Base-by-base conservation (phyloP, 2,113 vertebrate genomes). In the Greenwoodochromis staneri region DNA sequence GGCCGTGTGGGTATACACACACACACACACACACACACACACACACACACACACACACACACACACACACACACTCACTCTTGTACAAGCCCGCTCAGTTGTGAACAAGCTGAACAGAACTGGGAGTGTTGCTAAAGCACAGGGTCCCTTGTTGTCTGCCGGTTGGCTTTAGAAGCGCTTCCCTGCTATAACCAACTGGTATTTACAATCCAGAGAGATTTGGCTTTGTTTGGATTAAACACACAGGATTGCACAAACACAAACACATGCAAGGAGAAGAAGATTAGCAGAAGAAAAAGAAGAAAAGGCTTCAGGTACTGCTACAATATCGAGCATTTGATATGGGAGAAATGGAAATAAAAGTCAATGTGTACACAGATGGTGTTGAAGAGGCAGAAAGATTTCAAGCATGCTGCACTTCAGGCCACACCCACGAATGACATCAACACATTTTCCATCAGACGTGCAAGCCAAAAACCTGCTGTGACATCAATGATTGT, bases 171-270 rank as follows among this genome's bases (percentile, higher is more conserved):
- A 76, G 85, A 88, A 91, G 69, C 17, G 69, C 73, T 89, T 94
- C 78, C 82, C 89, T 61, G 89, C 85, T 81, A 55, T 34, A 88
- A 92, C 91, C 88, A 90, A 92, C 91, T 94, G 94, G 89, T 92
- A 92, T 93, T 94, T 92, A 90, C 91, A 73, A 88, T 90, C 88
- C 66, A 17, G 84, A 38, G 91, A 88, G 90, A 88, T 94, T 93
- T 92, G 90, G 81, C 82, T 93, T 92, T 93, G 91, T 93, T 94
- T 94, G 88, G 91, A 91, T 93, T 93, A 90, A 92, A 93, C 87
- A 91, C 85, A 57, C 85, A 89, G 81, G 51, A 86, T 38, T 88
- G 81, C 81, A 88, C 80, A 90, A 85, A 93, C 88, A 85, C 80
- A 91, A 66, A 87, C 81, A 85, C 80, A 85, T 31, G 86, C 55